Evolutionary conservation across 2,797 vertebrate genomes (phyloP).

Genomic region (Pempheris klunzingeri): DNA sequence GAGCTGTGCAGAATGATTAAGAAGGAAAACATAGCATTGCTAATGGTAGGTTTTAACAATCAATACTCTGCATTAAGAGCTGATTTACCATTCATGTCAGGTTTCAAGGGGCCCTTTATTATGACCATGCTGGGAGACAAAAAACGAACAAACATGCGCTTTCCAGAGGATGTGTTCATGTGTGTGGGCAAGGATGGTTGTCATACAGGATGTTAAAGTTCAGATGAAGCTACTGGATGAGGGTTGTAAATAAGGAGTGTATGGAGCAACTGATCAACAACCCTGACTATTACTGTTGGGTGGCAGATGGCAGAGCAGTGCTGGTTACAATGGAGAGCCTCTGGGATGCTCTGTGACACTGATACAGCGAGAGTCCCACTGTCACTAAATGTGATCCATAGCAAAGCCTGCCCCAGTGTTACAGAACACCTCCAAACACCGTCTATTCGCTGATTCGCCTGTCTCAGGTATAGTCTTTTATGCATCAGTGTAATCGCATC

Average conservation of each 20-base stretch:
- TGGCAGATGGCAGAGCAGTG: slow-evolving; percentile 48
- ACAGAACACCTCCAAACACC: slow-evolving; percentile 38
- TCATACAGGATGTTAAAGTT: slow-evolving; percentile 28
- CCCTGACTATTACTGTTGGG: slow-evolving; percentile 12
- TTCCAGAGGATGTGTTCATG: slow-evolving; percentile 33
- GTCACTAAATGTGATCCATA: slow-evolving; percentile 38
- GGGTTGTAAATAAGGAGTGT: slow-evolving; percentile 24
- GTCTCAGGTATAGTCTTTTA: slow-evolving; percentile 32
- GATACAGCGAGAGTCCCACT: slow-evolving; percentile 20
- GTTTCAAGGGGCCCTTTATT: slow-evolving; percentile 28
- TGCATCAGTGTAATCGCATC: slow-evolving; percentile 50
- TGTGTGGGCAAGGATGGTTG: slow-evolving; percentile 12
- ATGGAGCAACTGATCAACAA: slow-evolving; percentile 25
- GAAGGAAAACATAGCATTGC: slow-evolving; percentile 33
- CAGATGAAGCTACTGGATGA: slow-evolving; percentile 11
- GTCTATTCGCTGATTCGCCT: slow-evolving; percentile 37
- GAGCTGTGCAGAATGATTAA: slow-evolving; percentile 23
- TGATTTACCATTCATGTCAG: slow-evolving; percentile 56
- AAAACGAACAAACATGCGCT: slow-evolving; percentile 51
- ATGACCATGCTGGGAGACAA: slow-evolving; percentile 37
- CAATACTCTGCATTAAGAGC: slow-evolving; percentile 39
- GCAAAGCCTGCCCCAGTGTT: slow-evolving; percentile 22
- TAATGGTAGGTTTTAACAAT: too few species aligned
- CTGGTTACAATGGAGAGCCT: slow-evolving; percentile 35
- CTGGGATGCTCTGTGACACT: slow-evolving; percentile 23